Evolutionary conservation across 2,888 invertebrate species (phyloP), one percentile per base, ranked within the genome.

Genomic region (Hypolimnas misippus): DNA sequence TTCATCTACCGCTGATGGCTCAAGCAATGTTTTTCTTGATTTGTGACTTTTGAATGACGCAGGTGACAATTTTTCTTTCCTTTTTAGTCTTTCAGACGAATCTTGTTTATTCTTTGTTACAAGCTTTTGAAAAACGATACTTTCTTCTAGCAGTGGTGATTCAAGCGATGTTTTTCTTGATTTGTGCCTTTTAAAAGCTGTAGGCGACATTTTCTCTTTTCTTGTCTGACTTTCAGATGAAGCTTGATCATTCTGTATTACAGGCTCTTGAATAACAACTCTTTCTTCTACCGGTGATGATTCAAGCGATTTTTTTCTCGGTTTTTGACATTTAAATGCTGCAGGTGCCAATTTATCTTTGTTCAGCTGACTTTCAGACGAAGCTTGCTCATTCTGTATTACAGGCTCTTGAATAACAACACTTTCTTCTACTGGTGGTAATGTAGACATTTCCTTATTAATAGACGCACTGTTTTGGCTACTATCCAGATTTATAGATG

Each of bases 401-500:
- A 46, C 46, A 12, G 12, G 10, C 29, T 29, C 29, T 14, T 8
- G 29, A 7, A 1, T 49, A 14, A 14, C 14, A 49, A 3, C 7
- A 29, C 19, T 49, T 16, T 14, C 49, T 49, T 17, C 49, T 6
- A 14, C 12, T 3, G 6, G 6, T 46, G 44, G 21, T 3, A 19
- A 12, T 21, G n/a, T n/a, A n/a, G 19, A 21, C 10, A 21, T 12
- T 21, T 46, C 49, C 16, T 61, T 21, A 40, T 12, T 21, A 10
- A 10, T 50, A n/a, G 5, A 8, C 12, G 49, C 17, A 6, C 14
- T 49, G 29, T 44, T 51, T 49, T 25, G 6, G 25, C 57, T 19
- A 58, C 42, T 35, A 49, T 66, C 57, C 55, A 42, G 1, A 38
- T 38, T 25, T 51, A 59, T 14, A 50, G 19, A 40, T 44, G 62